A percentile compares a stretch with the other conserved stretches of the same genome.
Conservation (phyloP, 2,113 vertebrate genomes). For the Grallaria varia region DNA sequence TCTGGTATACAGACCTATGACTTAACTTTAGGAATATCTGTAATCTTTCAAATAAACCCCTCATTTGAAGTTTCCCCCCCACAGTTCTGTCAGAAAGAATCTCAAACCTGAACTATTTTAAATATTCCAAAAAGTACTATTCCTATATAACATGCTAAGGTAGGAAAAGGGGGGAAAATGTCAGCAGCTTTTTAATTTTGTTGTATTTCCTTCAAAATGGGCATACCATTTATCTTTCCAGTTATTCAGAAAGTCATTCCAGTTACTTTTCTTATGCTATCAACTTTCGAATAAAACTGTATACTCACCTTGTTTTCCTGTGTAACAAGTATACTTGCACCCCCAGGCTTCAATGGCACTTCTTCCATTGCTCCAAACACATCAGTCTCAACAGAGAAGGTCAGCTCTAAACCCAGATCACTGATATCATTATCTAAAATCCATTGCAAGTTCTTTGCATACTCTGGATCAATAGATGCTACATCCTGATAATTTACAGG, state of each 20-base stretch:
- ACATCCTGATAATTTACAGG: slow-evolving; percentile 99
- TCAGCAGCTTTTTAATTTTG: not conserved
- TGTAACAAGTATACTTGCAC: slow-evolving; percentile 90
- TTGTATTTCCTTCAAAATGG: not conserved
- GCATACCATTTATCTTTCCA: not conserved
- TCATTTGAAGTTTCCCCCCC: not conserved
- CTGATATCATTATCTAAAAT: slow-evolving; percentile 99
- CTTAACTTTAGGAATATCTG: not conserved
- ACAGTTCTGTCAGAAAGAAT: not conserved
- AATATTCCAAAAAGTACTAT: not conserved
- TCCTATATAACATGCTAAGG: not conserved
- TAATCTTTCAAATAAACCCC: not conserved
- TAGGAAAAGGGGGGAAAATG: not conserved
- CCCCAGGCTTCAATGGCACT: slow-evolving; percentile 92
- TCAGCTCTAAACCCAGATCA: slow-evolving; percentile 93
- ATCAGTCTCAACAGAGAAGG: slow-evolving; percentile 96
- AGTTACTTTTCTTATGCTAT: not conserved
- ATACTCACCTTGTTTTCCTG: slow-evolving; percentile 93
- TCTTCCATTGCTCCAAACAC: slow-evolving; percentile 98
- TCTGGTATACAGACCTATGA: not conserved
- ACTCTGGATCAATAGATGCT: slow-evolving; percentile 97
- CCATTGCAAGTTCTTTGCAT: slow-evolving; percentile 98
- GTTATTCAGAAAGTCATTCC: not conserved
- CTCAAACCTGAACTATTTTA: not conserved
- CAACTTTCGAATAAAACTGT: not conserved